A percentile compares a stretch with the other conserved stretches of the same genome.
Conservation (phyloP, 2,797 vertebrate species). For the Xenopus petersii region DNA sequence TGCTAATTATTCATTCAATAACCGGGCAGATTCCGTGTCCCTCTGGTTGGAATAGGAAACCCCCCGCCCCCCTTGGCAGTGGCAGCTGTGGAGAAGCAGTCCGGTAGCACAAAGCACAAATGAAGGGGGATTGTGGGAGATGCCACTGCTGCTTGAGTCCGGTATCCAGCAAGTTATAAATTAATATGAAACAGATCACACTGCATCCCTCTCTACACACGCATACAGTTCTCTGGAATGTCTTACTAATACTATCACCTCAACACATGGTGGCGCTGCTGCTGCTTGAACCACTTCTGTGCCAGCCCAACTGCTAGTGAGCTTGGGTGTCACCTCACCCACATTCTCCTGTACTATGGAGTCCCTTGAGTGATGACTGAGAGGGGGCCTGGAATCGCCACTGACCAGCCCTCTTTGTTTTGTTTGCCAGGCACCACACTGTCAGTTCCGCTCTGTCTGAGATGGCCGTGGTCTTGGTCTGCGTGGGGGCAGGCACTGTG, state of each 20-base stretch:
- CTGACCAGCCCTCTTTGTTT: not conserved
- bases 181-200: slow-evolving; percentile 20
- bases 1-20: not conserved
- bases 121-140: not conserved
- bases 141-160: not conserved
- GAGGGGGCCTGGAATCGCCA: not conserved
- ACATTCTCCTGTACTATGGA: not conserved
- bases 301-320: not conserved
- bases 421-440: not conserved
- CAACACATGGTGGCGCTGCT: slow-evolving; percentile 1
- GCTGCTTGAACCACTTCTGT: not conserved
- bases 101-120: not conserved
- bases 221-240: slow-evolving; percentile 39
- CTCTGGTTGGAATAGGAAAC: no score
- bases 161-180: slow-evolving; percentile 39
- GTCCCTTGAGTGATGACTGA: not conserved
- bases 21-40: no score
- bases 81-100: not conserved
- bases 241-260: slow-evolving; percentile 24
- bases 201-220: slow-evolving; percentile 27
- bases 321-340: slow-evolving; percentile 1
- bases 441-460: slow-evolving; percentile 23
- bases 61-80: not conserved
- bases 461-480: slow-evolving; percentile 23
- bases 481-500: slow-evolving; percentile 30